Percentiles rank a stretch among this genome's conserved stretches.
Conservation (phyloP, 2,797 vertebrate species). For the Molothrus aeneus region DNA sequence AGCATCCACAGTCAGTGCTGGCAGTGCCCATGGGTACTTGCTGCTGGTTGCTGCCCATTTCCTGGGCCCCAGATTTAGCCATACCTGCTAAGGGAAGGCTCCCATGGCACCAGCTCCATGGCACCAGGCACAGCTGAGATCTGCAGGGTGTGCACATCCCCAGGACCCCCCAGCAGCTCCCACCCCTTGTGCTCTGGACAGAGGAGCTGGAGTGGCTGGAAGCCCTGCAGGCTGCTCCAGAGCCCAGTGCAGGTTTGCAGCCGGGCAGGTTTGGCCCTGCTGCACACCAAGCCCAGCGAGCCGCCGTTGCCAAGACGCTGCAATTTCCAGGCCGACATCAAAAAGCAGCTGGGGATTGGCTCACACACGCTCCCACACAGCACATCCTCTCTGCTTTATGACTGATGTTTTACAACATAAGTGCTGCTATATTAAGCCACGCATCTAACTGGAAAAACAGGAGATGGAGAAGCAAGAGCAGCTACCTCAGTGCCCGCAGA, state of each 20-base stretch:
- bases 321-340: constrained; percentile 51
- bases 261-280: background rate
- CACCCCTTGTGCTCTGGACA: background rate
- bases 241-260: background rate
- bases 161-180: background rate
- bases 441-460: constrained; percentile 59
- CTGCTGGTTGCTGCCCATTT: background rate
- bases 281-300: background rate
- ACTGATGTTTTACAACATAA: constrained; percentile 48
- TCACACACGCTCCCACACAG: constrained; percentile 39
- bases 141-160: background rate
- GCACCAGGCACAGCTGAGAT: background rate
- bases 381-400: constrained; percentile 58
- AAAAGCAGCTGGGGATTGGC: constrained; percentile 55
- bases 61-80: background rate
- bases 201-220: background rate
- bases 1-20: fast-evolving
- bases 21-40: background rate
- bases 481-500: background rate
- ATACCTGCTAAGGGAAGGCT: background rate
- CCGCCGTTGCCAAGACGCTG: constrained; percentile 38
- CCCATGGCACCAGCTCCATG: background rate
- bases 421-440: constrained; percentile 61
- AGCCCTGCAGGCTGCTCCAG: background rate
- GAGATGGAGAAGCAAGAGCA: background rate